Evolutionary conservation across 2,113 vertebrate species (phyloP).

Genomic region (Zeus faber): DNA sequence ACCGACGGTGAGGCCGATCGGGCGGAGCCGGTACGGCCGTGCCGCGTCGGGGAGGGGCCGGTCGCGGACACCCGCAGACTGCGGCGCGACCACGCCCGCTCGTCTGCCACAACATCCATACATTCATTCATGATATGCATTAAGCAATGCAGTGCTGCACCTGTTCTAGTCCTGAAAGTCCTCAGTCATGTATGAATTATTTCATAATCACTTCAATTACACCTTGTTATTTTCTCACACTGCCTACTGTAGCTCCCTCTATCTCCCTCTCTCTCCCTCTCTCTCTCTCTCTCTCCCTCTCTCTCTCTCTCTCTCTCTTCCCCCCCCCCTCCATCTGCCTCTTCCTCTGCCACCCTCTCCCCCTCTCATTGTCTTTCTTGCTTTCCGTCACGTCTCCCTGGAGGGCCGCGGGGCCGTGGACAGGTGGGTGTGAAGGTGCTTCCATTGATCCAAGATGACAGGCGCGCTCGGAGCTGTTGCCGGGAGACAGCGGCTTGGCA

Average conservation of each 20-base stretch:
- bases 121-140: no score
- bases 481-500: conserved; percentile 57
- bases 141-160: no score
- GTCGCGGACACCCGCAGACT: no score
- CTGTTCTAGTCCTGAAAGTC: no score
- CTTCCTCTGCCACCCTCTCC: neutral
- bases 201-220: neutral
- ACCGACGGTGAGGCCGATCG: no score
- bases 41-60: no score
- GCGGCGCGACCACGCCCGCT: no score
- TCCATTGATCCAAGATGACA: conserved; percentile 65
- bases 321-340: neutral
- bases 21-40: no score
- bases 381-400: neutral
- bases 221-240: neutral
- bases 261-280: neutral
- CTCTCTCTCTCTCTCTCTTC: neutral
- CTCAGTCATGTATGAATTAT: no score
- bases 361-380: conserved; percentile 1
- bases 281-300: neutral
- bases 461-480: conserved; percentile 52
- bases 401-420: conserved; percentile 42
- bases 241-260: neutral
- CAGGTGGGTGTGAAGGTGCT: conserved; percentile 65
- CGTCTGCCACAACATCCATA: no score